Evolutionary conservation across 1,140 invertebrate genomes (phyloP).

Genomic region (Ylistrum balloti): DNA sequence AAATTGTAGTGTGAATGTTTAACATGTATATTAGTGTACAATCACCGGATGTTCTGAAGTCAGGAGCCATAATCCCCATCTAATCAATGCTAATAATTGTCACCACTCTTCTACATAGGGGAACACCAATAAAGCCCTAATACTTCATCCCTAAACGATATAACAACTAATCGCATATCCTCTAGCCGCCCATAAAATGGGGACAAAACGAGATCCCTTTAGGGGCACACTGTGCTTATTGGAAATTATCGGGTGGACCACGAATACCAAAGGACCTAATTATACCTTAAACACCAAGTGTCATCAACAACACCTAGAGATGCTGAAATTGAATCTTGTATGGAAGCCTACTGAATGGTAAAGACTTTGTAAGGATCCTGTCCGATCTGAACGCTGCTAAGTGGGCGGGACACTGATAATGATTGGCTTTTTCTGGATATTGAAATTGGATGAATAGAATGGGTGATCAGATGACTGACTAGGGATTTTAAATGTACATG

Average conservation of each 20-base stretch:
- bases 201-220: background rate
- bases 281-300: background rate
- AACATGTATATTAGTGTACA: too few species aligned
- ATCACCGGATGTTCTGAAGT: too few species aligned
- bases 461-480: background rate
- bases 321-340: background rate
- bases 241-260: background rate
- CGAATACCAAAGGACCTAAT: background rate
- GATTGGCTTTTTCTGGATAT: background rate
- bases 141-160: background rate
- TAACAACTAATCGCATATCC: background rate
- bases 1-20: too few species aligned
- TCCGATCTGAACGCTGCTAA: background rate
- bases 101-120: background rate
- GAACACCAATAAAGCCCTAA: background rate
- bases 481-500: background rate
- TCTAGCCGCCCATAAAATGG: background rate
- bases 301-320: background rate
- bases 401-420: background rate
- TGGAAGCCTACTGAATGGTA: background rate
- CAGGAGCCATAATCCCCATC: too few species aligned
- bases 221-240: background rate
- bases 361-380: background rate
- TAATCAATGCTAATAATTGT: too few species aligned
- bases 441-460: slow-evolving; percentile 8